These are phyloP conservation scores for Cercocebus atys DNA, from an alignment of 2,113 vertebrate genomes.

Conservation along the genomic window DNA sequence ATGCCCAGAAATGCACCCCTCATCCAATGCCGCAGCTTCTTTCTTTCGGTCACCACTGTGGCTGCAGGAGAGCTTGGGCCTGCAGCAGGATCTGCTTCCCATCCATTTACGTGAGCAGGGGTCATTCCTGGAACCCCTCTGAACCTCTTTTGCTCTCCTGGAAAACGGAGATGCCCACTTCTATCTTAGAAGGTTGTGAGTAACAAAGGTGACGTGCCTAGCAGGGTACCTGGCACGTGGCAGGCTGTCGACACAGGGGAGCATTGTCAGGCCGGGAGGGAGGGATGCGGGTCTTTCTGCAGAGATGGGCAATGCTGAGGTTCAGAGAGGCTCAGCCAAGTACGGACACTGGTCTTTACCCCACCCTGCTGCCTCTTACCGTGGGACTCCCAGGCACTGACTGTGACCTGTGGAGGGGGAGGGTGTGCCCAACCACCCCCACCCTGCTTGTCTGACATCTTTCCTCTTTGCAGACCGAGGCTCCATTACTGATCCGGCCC, in stretches of 20 bases:
- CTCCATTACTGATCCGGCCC: slow-evolving; percentile 93
- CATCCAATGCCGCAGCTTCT: background rate
- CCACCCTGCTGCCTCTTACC: background rate
- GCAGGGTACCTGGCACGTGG: accelerated
- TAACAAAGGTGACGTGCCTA: no score
- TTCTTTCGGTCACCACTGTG: background rate
- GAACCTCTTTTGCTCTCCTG: background rate
- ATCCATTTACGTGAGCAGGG: background rate
- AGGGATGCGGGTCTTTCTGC: background rate
- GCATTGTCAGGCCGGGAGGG: background rate
- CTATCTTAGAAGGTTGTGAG: background rate
- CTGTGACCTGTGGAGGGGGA: background rate
- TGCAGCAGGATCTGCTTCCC: background rate
- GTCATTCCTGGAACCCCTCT: background rate
- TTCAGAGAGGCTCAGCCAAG: background rate
- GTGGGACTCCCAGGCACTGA: background rate
- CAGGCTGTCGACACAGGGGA: background rate
- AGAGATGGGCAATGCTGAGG: background rate
- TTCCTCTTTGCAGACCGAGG: slow-evolving; percentile 88
- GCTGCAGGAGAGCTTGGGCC: no score
- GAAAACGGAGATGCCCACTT: background rate
- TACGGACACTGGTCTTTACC: background rate
- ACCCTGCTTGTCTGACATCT: background rate
- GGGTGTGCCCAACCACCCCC: no score
- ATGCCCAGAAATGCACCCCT: background rate